Conservation (phyloP, 2,113 vertebrate genomes). For the Acinonyx jubatus region DNA sequence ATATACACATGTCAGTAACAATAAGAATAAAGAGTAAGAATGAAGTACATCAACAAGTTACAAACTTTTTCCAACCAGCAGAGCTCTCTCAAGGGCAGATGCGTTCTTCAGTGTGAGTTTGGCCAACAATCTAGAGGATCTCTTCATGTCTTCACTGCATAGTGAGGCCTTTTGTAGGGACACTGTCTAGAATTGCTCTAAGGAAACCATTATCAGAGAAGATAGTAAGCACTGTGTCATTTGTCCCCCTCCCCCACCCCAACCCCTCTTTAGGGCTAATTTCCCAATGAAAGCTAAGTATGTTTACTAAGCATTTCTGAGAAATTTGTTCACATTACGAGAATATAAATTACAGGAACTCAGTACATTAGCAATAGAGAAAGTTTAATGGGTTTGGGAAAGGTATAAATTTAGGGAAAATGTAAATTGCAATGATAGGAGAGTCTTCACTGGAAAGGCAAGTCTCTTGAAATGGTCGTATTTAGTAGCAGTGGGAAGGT, state of each 20-base stretch:
- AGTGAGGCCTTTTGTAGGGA: background rate
- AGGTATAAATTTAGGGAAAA: slow-evolving; percentile 74
- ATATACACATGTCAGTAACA: background rate
- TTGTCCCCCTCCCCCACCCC: background rate
- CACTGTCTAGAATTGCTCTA: background rate
- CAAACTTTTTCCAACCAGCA: background rate
- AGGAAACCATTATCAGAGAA: slow-evolving; percentile 11
- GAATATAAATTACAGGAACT: slow-evolving; percentile 75
- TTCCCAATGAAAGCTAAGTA: slow-evolving; percentile 66
- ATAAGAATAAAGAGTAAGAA: background rate
- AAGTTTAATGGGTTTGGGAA: slow-evolving; percentile 73
- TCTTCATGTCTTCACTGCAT: background rate
- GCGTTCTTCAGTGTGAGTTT: background rate
- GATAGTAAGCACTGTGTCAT: background rate
- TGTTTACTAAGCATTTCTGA: slow-evolving; percentile 79
- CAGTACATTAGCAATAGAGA: slow-evolving; percentile 68
- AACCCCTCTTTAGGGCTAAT: slow-evolving; percentile 34
- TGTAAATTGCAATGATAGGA: slow-evolving; percentile 60
- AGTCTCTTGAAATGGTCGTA: slow-evolving; percentile 37
- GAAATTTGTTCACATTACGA: slow-evolving; percentile 75
- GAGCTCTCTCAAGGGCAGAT: background rate
- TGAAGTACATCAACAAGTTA: background rate
- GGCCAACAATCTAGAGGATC: background rate
- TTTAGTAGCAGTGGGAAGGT: background rate
- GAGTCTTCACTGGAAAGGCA: background rate